Evolutionary conservation across 2,888 invertebrate genomes (phyloP).

Genomic region (Apoderus coryli): DNA sequence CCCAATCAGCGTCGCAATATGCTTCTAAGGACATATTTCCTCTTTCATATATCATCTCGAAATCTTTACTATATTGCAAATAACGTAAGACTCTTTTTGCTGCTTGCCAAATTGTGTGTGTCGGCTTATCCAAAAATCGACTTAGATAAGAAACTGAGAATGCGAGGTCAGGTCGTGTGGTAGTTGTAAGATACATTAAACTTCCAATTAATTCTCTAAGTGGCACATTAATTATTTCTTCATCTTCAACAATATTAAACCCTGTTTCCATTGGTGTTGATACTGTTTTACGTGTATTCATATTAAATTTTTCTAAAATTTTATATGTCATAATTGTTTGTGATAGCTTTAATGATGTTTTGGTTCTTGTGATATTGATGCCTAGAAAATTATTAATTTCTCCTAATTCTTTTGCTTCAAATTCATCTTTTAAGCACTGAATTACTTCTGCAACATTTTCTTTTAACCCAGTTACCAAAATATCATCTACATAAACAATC

Average conservation of each 20-base stretch:
- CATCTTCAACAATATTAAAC: constrained; percentile 9
- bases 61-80: constrained; percentile 13
- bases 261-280: constrained; percentile 14
- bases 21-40: constrained; percentile 6
- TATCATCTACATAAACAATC: constrained; percentile 11
- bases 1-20: constrained; percentile 17
- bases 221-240: constrained; percentile 10
- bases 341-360: too few relatives aligned
- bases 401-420: constrained; percentile 1
- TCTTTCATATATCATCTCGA: constrained; percentile 10
- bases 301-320: constrained; percentile 14
- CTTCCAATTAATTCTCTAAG: constrained; percentile 13
- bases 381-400: constrained; percentile 2
- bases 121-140: too few relatives aligned
- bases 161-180: too few relatives aligned
- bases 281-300: constrained; percentile 13
- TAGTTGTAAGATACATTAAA: constrained; percentile 14
- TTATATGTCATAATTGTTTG: constrained; percentile 12
- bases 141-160: too few relatives aligned
- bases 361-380: constrained; percentile 1
- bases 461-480: not conserved
- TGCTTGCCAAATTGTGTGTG: constrained; percentile 14
- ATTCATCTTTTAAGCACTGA: not conserved
- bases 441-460: not conserved
- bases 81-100: constrained; percentile 16